Percentiles rank a stretch among this genome's conserved stretches.
Conservation (phyloP, 2,888 invertebrate genomes). For the Lasioglossum vierecki region DNA sequence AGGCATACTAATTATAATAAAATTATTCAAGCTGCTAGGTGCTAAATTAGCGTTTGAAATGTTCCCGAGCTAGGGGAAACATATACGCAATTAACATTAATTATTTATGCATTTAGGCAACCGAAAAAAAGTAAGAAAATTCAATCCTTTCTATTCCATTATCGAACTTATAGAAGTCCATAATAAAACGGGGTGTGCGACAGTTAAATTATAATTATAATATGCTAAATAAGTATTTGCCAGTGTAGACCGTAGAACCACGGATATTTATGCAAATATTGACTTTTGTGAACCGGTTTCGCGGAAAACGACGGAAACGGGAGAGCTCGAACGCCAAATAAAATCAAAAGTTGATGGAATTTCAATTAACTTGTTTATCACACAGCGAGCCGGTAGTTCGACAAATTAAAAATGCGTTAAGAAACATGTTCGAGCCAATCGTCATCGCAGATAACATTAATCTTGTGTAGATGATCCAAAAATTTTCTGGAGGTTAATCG, state of each 20-base stretch:
- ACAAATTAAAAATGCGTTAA: not conserved
- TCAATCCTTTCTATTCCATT: not conserved
- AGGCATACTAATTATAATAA: not conserved
- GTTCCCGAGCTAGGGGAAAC: not conserved
- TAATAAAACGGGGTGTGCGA: not conserved
- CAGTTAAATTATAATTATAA: not conserved
- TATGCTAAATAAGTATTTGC: not conserved
- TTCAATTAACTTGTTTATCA: not conserved
- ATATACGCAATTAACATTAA: not conserved
- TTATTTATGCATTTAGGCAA: not conserved
- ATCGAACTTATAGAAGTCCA: not conserved
- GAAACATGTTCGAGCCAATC: not conserved
- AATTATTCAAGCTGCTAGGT: not conserved
- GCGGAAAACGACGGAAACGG: not conserved
- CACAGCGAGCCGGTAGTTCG: not conserved
- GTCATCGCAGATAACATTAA: not conserved
- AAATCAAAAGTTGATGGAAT: not conserved
- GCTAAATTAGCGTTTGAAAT: not conserved
- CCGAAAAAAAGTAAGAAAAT: not conserved
- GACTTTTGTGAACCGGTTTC: not conserved
- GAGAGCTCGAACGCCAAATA: not conserved
- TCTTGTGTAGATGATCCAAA: too few relatives aligned
- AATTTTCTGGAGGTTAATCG: too few relatives aligned
- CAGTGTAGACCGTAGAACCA: not conserved
- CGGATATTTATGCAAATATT: slow-evolving; percentile 1